Percentiles rank a stretch among this genome's conserved stretches.
Conservation (phyloP, 2,888 invertebrate genomes). For the Hybos culiciformis region DNA sequence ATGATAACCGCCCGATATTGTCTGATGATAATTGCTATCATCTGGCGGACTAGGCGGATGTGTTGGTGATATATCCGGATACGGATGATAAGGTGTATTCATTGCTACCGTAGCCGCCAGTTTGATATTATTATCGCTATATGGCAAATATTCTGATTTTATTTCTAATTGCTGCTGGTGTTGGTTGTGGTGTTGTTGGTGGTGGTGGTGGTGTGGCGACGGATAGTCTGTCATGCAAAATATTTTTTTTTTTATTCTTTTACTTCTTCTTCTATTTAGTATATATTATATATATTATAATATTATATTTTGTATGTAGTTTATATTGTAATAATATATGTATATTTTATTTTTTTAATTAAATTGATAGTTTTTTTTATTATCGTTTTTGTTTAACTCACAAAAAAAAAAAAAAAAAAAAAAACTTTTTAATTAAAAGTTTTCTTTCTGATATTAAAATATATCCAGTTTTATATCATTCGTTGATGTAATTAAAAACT, state of each 20-base stretch:
- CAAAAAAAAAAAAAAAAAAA: not conserved
- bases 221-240: slow-evolving; percentile 14
- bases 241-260: not conserved
- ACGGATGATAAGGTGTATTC: slow-evolving; percentile 84
- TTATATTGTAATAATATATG: not conserved
- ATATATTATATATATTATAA: too few species aligned
- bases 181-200: too few species aligned
- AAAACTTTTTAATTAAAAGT: not conserved
- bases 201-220: slow-evolving; percentile 3
- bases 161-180: slow-evolving; percentile 15
- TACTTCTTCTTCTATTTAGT: too few species aligned
- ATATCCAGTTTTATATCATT: not conserved
- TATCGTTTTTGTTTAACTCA: not conserved
- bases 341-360: not conserved
- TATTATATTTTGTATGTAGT: not conserved
- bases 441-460: not conserved
- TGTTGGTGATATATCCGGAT: slow-evolving; percentile 65
- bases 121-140: slow-evolving; percentile 51
- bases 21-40: slow-evolving; percentile 49
- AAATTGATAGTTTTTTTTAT: not conserved
- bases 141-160: slow-evolving; percentile 18
- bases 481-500: too few species aligned
- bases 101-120: slow-evolving; percentile 79
- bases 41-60: slow-evolving; percentile 64
- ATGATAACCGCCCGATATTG: slow-evolving; percentile 36